Conservation (phyloP, 2,797 vertebrate genomes). For the Amblyraja radiata region DNA sequence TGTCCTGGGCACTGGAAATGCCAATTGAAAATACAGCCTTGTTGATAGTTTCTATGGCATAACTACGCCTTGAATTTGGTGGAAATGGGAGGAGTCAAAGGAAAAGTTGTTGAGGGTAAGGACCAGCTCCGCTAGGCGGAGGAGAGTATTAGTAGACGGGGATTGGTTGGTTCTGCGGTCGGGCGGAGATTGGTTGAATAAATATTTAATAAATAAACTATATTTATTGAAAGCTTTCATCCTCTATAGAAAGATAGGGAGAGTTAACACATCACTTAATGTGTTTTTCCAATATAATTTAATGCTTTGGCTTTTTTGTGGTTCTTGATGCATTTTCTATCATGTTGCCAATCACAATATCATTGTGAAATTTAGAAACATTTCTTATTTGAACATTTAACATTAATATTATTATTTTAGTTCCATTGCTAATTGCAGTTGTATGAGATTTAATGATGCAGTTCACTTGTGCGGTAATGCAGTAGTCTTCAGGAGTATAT, state of each 20-base stretch:
- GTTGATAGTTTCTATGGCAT: too few relatives aligned
- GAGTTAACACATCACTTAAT: not conserved
- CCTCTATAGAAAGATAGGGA: not conserved
- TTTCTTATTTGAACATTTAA: not conserved
- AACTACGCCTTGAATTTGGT: too few relatives aligned
- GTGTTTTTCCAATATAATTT: not conserved
- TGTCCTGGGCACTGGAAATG: too few relatives aligned
- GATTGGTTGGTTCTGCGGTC: too few relatives aligned
- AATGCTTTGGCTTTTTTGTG: not conserved
- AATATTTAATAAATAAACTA: not conserved
- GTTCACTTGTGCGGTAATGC: not conserved
- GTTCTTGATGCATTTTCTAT: not conserved
- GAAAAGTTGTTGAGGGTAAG: too few relatives aligned
- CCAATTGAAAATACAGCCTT: too few relatives aligned
- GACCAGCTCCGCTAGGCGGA: too few relatives aligned
- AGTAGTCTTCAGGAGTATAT: not conserved
- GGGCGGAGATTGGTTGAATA: too few relatives aligned
- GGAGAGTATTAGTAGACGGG: too few relatives aligned
- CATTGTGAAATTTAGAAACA: not conserved
- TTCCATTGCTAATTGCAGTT: not conserved
- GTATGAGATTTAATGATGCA: not conserved
- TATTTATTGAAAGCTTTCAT: not conserved
- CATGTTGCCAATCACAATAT: not conserved
- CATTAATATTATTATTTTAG: not conserved
- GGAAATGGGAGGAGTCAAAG: too few relatives aligned